Percentiles rank a stretch among this genome's conserved stretches.
Conservation (phyloP, 2,888 invertebrate genomes). For the Plagiodera versicolora region DNA sequence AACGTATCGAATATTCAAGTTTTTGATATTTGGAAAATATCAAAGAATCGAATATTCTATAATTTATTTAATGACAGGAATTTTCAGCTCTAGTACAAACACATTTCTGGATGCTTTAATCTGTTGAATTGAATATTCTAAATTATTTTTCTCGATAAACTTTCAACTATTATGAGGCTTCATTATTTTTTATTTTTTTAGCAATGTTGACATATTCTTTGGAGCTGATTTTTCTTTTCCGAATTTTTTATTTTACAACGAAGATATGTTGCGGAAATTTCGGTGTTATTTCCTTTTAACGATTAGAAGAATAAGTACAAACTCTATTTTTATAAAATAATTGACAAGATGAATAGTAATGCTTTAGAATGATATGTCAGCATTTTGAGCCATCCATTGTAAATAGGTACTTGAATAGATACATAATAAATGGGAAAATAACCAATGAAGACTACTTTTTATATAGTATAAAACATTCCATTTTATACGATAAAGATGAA, state of each 20-base stretch:
- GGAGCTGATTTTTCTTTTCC: conserved; percentile 13
- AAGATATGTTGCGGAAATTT: conserved; percentile 6
- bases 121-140: conserved; percentile 16
- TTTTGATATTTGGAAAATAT: no score
- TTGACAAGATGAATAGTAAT: conserved; percentile 23
- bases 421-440: conserved; percentile 47
- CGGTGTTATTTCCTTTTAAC: conserved; percentile 5
- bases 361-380: conserved; percentile 51
- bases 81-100: neutral
- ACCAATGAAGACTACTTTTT: conserved; percentile 40
- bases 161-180: conserved; percentile 22
- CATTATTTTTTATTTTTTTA: conserved; percentile 23
- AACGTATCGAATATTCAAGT: no score
- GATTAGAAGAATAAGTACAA: conserved; percentile 29
- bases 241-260: conserved; percentile 4
- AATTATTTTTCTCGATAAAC: conserved; percentile 31
- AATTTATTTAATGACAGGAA: no score
- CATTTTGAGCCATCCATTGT: conserved; percentile 48
- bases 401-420: conserved; percentile 45
- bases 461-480: conserved; percentile 50
- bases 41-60: no score
- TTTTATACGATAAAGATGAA: conserved; percentile 44
- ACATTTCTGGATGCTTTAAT: neutral
- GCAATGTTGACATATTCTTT: conserved; percentile 47
- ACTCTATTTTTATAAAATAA: conserved; percentile 33